Conservation (phyloP, 2,797 vertebrate species). For the Podarcis lilfordi region DNA sequence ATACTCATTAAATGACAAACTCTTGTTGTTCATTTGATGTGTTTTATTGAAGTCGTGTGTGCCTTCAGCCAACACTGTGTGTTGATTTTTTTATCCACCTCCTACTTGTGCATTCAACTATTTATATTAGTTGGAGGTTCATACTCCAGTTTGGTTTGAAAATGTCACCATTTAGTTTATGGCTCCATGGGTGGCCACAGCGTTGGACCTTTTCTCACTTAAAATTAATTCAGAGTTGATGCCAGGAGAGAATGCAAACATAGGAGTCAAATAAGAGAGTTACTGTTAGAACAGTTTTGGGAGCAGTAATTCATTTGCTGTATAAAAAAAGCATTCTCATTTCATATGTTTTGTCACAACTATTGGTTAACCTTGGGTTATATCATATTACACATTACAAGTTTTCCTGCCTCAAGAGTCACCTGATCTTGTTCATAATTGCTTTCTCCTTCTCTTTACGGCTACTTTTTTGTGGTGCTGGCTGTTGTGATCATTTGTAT, state of each 20-base stretch:
- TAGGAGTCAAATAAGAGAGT: slow-evolving; percentile 28
- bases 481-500: slow-evolving; percentile 54
- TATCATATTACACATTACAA: slow-evolving; percentile 35
- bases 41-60: neutral
- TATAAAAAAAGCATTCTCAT: slow-evolving; percentile 29
- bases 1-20: neutral
- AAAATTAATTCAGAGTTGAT: slow-evolving; percentile 1
- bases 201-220: slow-evolving; percentile 30
- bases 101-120: neutral
- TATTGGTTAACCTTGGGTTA: slow-evolving; percentile 59
- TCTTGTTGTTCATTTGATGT: neutral
- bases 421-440: slow-evolving; percentile 39
- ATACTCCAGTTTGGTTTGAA: slow-evolving; percentile 9
- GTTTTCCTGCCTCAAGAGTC: slow-evolving; percentile 45
- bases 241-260: neutral
- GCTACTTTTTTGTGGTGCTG: slow-evolving; percentile 21
- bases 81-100: neutral
- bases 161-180: slow-evolving; percentile 18
- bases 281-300: slow-evolving; percentile 18
- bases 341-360: slow-evolving; percentile 44
- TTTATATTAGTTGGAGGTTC: neutral
- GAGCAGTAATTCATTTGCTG: slow-evolving; percentile 32
- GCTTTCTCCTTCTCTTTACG: slow-evolving; percentile 39
- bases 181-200: neutral
- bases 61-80: neutral